A percentile compares a stretch with the other conserved stretches of the same genome.
phyloP scores from a whole-genome alignment of 2,113 vertebrate species.

The Camarhynchus parvulus region DNA sequence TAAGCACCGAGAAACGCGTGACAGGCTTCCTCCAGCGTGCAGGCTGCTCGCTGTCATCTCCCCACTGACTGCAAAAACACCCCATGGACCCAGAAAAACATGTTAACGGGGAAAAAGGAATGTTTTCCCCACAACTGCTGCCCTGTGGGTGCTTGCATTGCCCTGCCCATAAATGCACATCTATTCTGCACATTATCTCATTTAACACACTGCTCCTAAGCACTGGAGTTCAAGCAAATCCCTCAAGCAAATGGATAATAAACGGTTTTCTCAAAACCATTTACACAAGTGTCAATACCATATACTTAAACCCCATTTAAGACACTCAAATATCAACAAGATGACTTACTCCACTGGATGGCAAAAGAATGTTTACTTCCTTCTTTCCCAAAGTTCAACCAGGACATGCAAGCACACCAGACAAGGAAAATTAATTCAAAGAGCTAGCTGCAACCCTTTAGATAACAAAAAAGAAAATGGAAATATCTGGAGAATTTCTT shows the following conservation, averaged over 20 bases:
- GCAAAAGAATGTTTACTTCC: not conserved
- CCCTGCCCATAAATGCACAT: not conserved
- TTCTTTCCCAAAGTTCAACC: not conserved
- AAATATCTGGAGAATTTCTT: not conserved
- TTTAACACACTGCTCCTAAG: not conserved
- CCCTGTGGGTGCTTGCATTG: not conserved
- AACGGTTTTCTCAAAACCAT: not conserved
- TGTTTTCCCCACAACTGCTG: not conserved
- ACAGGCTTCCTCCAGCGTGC: not conserved
- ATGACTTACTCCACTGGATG: not conserved
- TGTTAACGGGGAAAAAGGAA: not conserved
- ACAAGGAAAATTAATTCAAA: not conserved
- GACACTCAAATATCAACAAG: not conserved
- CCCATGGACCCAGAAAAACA: not conserved
- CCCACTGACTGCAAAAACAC: not conserved
- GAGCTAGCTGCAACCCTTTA: not conserved
- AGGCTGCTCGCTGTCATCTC: not conserved
- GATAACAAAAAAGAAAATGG: not conserved
- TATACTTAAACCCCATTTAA: not conserved
- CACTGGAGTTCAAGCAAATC: not conserved
- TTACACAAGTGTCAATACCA: not conserved
- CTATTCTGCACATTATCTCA: not conserved
- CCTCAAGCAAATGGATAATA: slow-evolving; percentile 18
- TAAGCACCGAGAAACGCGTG: not conserved
- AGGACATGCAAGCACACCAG: not conserved